Evolutionary conservation across 2,888 invertebrate species (phyloP).

Genomic region (Gerosis bhagava): DNA sequence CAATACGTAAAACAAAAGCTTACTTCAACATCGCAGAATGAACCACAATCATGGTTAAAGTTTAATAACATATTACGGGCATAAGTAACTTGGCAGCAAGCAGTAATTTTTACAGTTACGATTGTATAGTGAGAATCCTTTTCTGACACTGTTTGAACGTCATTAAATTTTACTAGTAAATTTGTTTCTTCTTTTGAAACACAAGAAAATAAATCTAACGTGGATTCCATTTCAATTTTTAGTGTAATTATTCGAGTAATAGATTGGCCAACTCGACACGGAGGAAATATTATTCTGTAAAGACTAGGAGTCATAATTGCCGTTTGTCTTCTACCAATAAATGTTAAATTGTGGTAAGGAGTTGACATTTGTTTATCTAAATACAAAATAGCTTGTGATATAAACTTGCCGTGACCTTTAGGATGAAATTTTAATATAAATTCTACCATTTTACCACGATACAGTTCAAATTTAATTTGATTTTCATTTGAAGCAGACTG

Average conservation of each 20-base stretch:
- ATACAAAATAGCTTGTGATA: constrained; percentile 59
- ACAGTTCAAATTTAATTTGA: constrained; percentile 61
- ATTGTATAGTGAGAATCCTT: constrained; percentile 42
- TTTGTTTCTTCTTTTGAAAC: constrained; percentile 50
- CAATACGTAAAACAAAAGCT: constrained; percentile 64
- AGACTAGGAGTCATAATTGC: constrained; percentile 54
- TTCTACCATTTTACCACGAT: constrained; percentile 40
- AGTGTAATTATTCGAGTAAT: constrained; percentile 46
- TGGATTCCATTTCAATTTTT: constrained; percentile 47
- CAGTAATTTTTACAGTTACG: constrained; percentile 50
- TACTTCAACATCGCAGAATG: constrained; percentile 62
- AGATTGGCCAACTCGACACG: constrained; percentile 49
- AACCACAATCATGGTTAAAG: constrained; percentile 56
- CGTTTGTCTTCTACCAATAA: constrained; percentile 55
- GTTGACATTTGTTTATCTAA: constrained; percentile 62
- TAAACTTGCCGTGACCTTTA: constrained; percentile 59
- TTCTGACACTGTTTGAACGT: constrained; percentile 38
- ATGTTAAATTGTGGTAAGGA: constrained; percentile 68
- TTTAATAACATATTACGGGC: constrained; percentile 45
- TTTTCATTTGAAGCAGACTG: constrained; percentile 48
- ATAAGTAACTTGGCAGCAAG: constrained; percentile 42
- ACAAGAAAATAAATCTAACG: constrained; percentile 50
- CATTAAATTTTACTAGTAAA: constrained; percentile 46
- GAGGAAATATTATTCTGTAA: constrained; percentile 63
- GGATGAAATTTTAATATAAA: constrained; percentile 62